Evolutionary conservation across 2,888 invertebrate genomes (phyloP).

Genomic region (Cistogaster globosa): DNA sequence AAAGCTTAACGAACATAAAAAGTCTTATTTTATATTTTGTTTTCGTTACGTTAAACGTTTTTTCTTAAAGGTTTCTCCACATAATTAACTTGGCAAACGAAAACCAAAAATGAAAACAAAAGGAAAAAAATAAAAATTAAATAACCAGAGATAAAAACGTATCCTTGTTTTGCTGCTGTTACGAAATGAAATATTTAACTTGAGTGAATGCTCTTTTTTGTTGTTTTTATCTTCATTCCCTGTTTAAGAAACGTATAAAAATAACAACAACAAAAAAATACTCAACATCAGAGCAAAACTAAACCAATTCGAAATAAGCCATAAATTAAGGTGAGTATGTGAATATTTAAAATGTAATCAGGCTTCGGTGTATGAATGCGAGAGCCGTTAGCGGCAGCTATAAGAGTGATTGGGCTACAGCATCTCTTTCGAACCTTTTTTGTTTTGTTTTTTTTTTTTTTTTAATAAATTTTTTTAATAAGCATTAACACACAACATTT

Average conservation of each 20-base stretch:
- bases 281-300: conserved; percentile 46
- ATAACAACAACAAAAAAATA: background rate
- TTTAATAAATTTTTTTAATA: too few species aligned
- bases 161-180: conserved; percentile 47
- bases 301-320: conserved; percentile 70
- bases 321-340: conserved; percentile 71
- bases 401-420: conserved; percentile 22
- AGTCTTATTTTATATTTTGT: conserved; percentile 59
- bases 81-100: conserved; percentile 65
- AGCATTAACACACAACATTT: conserved; percentile 60
- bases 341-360: conserved; percentile 69
- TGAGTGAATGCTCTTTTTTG: conserved; percentile 44
- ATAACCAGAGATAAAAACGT: conserved; percentile 6
- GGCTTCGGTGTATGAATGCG: background rate
- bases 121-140: conserved; percentile 1
- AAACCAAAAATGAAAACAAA: background rate
- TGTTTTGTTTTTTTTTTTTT: background rate
- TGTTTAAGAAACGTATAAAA: conserved; percentile 16
- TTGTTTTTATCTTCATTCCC: conserved; percentile 23
- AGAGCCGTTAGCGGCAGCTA: conserved; percentile 9
- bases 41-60: conserved; percentile 34
- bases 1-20: conserved; percentile 46
- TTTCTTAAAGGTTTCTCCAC: conserved; percentile 50
- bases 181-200: conserved; percentile 62
- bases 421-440: conserved; percentile 39